Base-by-base conservation (phyloP, 2,888 invertebrate genomes). In the Synergus umbraculus region DNA sequence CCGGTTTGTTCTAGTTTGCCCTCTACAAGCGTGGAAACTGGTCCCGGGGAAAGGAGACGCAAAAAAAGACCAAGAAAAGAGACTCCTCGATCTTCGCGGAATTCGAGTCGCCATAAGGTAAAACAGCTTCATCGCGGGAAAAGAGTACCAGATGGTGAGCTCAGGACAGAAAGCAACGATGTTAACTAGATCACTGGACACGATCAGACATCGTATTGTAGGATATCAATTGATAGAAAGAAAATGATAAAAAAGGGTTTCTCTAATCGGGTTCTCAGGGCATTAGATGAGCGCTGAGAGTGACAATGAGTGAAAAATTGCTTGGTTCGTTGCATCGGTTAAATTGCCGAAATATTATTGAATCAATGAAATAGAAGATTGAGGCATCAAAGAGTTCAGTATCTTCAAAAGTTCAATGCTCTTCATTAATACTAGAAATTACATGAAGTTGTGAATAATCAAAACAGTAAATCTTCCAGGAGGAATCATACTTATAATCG, bases 151-250 rank as follows among this genome's bases (percentile, higher is more conserved):
- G 65, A 43, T 60, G 78, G 43, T 67, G 37, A 54, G 67, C 76
- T 44, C 44, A 66, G 78, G 64, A 67, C 76, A 82, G 69, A 66
- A 79, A 80, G 78, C 49, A 76, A 79, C 76, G 76, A 77, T 76
- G 80, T 80, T 79, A 83, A 83, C 82, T 79, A 78, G 83, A 83
- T 79, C 82, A 69, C 12, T 79, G 80, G 83, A 83, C 73, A 77
- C 77, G 43, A 67, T 60, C 22, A 60, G 22, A n/a, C n/a, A 54
- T 54, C 9, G 54, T n/a, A 60, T 60, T 12, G 60, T 18, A 12
- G 12, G 12, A 60, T 60, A 22, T 3, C 4, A 54, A 22, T 22
- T 1, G 10, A 22, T 29, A 15, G 1, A n/a, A n/a, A 60, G 22
- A 60, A 22, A 22, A 12, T 10, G 8, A 60, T 22, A 60, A 22